Evolutionary conservation across 2,797 vertebrate species (phyloP).

Genomic region (Botia almorhae): DNA sequence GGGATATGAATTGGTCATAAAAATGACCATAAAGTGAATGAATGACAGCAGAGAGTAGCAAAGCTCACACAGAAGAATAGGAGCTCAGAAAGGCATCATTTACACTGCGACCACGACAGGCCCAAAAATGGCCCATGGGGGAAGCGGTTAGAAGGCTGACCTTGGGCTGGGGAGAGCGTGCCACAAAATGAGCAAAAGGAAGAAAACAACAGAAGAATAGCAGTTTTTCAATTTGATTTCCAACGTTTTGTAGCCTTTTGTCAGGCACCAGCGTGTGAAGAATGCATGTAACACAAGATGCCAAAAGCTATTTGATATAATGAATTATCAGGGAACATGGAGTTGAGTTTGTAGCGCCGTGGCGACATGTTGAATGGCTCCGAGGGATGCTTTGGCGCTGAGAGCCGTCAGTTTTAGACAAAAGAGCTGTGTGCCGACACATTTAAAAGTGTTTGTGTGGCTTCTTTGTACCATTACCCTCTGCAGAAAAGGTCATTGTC

Average conservation of each 20-base stretch:
- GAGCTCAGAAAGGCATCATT: conserved; percentile 42
- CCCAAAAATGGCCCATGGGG: conserved; percentile 24
- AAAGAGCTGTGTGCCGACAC: conserved; percentile 24
- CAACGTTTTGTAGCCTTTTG: conserved; percentile 37
- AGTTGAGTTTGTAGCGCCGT: conserved; percentile 34
- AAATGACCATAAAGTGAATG: conserved; percentile 63
- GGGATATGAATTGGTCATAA: conserved; percentile 66
- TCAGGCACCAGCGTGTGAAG: conserved; percentile 31
- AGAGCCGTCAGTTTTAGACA: conserved; percentile 46
- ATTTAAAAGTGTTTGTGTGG: conserved; percentile 45
- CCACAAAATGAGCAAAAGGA: background rate
- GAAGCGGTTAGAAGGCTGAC: background rate
- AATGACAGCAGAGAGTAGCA: conserved; percentile 60
- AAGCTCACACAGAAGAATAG: conserved; percentile 56
- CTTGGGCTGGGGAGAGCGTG: background rate
- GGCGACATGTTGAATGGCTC: conserved; percentile 30
- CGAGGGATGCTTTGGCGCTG: conserved; percentile 27
- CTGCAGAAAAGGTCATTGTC: conserved; percentile 53
- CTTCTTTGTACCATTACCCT: conserved; percentile 47
- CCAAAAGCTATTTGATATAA: conserved; percentile 47
- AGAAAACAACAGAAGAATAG: conserved; percentile 14
- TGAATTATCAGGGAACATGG: conserved; percentile 41
- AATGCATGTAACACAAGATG: conserved; percentile 41
- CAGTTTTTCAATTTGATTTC: conserved; percentile 40
- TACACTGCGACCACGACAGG: conserved; percentile 47